Conservation (phyloP, 2,888 invertebrate genomes). For the Drosophila lutescens region DNA sequence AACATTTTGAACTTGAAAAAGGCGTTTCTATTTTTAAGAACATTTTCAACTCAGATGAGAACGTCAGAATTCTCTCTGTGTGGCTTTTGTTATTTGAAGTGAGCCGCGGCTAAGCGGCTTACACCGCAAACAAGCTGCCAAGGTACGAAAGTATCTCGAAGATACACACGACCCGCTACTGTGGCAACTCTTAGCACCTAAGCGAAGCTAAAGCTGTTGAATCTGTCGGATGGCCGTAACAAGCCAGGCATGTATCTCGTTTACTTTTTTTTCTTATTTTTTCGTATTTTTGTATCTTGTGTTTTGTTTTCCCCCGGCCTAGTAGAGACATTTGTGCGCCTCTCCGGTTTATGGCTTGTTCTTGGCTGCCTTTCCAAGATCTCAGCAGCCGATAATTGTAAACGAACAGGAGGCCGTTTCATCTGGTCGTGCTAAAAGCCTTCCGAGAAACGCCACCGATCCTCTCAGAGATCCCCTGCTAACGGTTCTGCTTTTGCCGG, state of each 20-base stretch:
- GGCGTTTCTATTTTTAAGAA: too few species aligned
- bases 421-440: constrained; percentile 63
- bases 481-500: constrained; percentile 59
- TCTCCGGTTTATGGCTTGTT: constrained; percentile 69
- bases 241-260: constrained; percentile 42
- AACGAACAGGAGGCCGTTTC: constrained; percentile 27
- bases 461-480: constrained; percentile 47
- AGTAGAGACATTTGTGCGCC: constrained; percentile 47
- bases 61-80: too few species aligned
- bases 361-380: constrained; percentile 49
- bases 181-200: constrained; percentile 50
- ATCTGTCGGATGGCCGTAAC: constrained; percentile 28
- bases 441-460: constrained; percentile 66
- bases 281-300: constrained; percentile 24
- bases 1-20: too few species aligned
- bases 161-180: constrained; percentile 49
- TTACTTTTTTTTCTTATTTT: constrained; percentile 5
- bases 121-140: constrained; percentile 46
- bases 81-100: constrained; percentile 55
- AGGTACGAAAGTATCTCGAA: constrained; percentile 52
- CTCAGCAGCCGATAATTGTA: constrained; percentile 40
- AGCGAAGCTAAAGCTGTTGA: constrained; percentile 22
- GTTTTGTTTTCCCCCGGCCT: constrained; percentile 22
- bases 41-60: too few species aligned
- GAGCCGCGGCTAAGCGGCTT: constrained; percentile 51